Evolutionary conservation across 2,888 invertebrate species (phyloP), one percentile per base, ranked within the genome.

Genomic region (Mylabris sibirica): DNA sequence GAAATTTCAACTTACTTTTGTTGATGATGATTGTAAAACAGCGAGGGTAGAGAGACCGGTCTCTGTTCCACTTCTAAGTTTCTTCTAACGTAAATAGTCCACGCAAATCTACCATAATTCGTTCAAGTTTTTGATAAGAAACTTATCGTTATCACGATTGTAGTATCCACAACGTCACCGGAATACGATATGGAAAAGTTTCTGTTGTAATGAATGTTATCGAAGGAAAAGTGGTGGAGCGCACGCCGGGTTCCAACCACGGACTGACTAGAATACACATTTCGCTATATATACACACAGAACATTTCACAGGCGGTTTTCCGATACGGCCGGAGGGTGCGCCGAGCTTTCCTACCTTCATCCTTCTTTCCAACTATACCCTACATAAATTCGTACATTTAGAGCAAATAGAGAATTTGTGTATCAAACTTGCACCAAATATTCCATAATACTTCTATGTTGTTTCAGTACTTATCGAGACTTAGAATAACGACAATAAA

Each of bases 191-290:
- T 38, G 12, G 38, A 38, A 14, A 44, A 44, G 17, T 44, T 44
- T 44, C n/a, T 44, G 17, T 44, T 44, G 44, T n/a, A 44, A 22
- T 53, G 5, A 24, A 12, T 53, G 53, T 3, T 22, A n/a, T 22
- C 0, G 12, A 22, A 22, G 11, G 22, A 14, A 49, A 20, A 11
- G 53, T 53, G 22, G 53, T 53, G 53, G 53, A 24, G 53, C 24
- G 12, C 69, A 63, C 62, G 35, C 74, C 70, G 65, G 73, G 74
- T 75, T 75, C 64, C 71, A 68, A n/a, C 70, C 74, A 74, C 75
- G 68, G 59, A 77, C 77, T 77, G 72, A 75, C 62, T 53, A 12
- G 24, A 53, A 53, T 53, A 53, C 53, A 53, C 53, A 53, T 53
- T 53, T 53, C 53, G 12, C 53, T 53, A 53, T 53, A 53, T 53